phyloP scores from a whole-genome alignment of 2,888 invertebrate species.

The Schizaphis graminum region DNA sequence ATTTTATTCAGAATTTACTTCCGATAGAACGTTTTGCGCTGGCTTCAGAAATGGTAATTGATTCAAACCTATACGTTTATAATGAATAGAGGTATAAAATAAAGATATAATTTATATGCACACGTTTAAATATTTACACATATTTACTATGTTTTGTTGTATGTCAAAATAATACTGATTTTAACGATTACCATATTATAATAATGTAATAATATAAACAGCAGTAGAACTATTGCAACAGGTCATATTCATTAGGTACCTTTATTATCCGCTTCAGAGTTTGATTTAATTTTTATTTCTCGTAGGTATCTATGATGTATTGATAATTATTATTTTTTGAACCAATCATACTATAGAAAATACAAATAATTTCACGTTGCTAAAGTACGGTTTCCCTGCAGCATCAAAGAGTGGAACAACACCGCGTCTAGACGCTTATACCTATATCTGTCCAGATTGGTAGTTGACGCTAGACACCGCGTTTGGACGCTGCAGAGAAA shows the following conservation, averaged over 20 bases:
- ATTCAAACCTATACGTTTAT: background rate
- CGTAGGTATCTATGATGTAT: background rate
- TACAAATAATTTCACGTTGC: background rate
- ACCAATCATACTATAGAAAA: background rate
- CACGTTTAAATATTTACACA: no score
- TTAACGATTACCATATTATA: background rate
- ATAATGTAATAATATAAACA: background rate
- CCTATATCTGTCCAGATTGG: no score
- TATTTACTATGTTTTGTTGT: no score
- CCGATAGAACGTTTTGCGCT: conserved; percentile 74
- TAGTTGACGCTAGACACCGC: no score
- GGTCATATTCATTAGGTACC: background rate
- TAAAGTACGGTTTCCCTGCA: no score
- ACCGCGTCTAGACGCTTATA: no score
- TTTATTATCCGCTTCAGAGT: background rate
- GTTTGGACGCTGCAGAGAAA: no score
- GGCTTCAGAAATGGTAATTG: conserved; percentile 72
- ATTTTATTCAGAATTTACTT: conserved; percentile 76
- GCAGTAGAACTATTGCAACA: background rate
- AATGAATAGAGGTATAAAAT: no score
- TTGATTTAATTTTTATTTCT: background rate
- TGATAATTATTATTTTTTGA: background rate
- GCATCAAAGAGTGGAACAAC: no score
- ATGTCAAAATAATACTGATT: background rate
- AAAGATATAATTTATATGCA: no score